phyloP scores from a whole-genome alignment of 2,113 vertebrate genomes.

The Macrotus californicus region DNA sequence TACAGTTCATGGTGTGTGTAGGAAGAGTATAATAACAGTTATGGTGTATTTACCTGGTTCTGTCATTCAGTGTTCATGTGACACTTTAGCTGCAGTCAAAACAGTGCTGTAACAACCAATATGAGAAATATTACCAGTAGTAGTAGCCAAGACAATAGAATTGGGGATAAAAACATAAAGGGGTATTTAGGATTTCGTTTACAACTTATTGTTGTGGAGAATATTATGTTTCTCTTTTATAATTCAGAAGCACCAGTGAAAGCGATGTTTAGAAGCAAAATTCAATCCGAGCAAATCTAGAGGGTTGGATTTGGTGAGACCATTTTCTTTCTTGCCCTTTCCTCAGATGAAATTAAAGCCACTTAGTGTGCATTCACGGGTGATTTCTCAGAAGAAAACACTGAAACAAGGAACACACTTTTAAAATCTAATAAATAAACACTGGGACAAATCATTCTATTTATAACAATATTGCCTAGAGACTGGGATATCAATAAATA shows the following conservation, averaged over 20 bases:
- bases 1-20: not conserved
- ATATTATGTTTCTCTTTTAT: not conserved
- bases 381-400: not conserved
- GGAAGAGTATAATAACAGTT: not conserved
- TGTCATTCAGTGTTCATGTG: not conserved
- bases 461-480: not conserved
- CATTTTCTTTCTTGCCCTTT: slow-evolving; percentile 5
- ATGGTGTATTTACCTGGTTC: not conserved
- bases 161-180: not conserved
- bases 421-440: not conserved
- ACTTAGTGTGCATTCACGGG: not conserved
- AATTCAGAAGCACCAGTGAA: not conserved
- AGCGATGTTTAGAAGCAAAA: not conserved
- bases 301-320: not conserved
- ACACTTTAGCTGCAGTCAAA: not conserved
- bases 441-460: not conserved
- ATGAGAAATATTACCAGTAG: not conserved
- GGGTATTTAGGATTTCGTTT: slow-evolving; percentile 21
- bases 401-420: not conserved
- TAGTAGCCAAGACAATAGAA: not conserved
- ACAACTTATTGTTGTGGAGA: not conserved
- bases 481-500: not conserved
- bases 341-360: slow-evolving; percentile 20
- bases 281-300: not conserved
- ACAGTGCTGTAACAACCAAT: not conserved